Conservation (phyloP, 2,888 invertebrate species). For the Drosophila demipolita region DNA sequence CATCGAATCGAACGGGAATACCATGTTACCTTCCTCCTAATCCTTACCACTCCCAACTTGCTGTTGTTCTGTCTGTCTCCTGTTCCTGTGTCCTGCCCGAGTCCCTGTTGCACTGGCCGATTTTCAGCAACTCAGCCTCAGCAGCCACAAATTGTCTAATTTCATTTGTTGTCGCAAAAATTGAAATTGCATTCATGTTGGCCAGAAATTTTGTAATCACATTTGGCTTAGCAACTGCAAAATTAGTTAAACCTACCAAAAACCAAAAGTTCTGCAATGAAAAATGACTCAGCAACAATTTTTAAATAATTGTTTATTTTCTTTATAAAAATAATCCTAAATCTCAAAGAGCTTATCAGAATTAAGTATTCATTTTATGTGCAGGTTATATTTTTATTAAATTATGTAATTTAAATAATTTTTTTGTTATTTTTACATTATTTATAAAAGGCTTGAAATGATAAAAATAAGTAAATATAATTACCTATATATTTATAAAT, state of each 20-base stretch:
- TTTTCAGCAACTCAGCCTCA: background rate
- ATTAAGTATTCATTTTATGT: background rate
- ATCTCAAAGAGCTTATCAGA: background rate
- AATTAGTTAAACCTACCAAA: background rate
- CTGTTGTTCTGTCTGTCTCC: background rate
- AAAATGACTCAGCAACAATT: background rate
- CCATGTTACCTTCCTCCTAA: background rate
- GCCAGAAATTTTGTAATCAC: background rate
- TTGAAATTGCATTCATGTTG: slow-evolving; percentile 47
- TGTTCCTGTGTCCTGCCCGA: background rate
- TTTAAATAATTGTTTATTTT: background rate
- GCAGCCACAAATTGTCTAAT: slow-evolving; percentile 56
- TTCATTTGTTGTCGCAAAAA: slow-evolving; percentile 47
- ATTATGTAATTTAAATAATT: background rate
- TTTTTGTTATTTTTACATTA: background rate
- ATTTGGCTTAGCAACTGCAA: background rate
- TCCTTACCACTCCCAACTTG: background rate
- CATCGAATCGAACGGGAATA: slow-evolving; percentile 23
- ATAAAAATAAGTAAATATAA: too few species aligned
- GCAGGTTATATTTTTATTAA: too few species aligned
- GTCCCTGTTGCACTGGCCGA: slow-evolving; percentile 9
- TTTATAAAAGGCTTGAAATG: background rate
- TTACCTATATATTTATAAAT: background rate
- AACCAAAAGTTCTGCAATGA: too few species aligned
- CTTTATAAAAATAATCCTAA: background rate